These are phyloP conservation scores for Piezodorus guildinii DNA, from an alignment of 1,140 invertebrate species.

Conservation along the genomic window DNA sequence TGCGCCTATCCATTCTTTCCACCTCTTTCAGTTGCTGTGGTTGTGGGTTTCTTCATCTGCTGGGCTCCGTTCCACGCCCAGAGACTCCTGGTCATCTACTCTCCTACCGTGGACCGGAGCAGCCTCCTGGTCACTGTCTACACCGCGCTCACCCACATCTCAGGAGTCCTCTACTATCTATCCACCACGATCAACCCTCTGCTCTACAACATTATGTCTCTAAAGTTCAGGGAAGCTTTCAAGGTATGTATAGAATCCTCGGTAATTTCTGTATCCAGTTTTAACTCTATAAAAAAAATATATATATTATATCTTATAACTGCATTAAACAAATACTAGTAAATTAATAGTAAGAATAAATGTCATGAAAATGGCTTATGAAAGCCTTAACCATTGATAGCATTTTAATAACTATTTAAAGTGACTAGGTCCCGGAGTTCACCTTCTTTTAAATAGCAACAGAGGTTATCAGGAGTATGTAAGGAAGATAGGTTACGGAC, in stretches of 20 bases:
- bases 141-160: constrained; percentile 55
- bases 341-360: too few species aligned
- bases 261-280: too few species aligned
- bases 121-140: constrained; percentile 41
- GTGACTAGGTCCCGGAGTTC: too few species aligned
- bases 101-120: constrained; percentile 34
- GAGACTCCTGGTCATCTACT: constrained; percentile 60
- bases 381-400: too few species aligned
- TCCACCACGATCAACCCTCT: constrained; percentile 75
- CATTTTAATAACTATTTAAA: too few species aligned
- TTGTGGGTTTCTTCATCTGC: constrained; percentile 91
- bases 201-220: constrained; percentile 76
- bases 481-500: too few species aligned
- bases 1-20: not conserved
- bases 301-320: too few species aligned
- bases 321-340: too few species aligned
- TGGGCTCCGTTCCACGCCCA: constrained; percentile 93
- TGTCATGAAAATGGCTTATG: too few species aligned
- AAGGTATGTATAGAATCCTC: constrained; percentile 57
- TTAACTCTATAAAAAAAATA: too few species aligned
- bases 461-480: too few species aligned
- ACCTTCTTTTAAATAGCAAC: too few species aligned
- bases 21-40: constrained; percentile 70
- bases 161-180: constrained; percentile 68
- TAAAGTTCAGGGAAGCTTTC: constrained; percentile 71